Base-by-base conservation (phyloP, 1,140 invertebrate species). In the Drosophila trapezifrons region DNA sequence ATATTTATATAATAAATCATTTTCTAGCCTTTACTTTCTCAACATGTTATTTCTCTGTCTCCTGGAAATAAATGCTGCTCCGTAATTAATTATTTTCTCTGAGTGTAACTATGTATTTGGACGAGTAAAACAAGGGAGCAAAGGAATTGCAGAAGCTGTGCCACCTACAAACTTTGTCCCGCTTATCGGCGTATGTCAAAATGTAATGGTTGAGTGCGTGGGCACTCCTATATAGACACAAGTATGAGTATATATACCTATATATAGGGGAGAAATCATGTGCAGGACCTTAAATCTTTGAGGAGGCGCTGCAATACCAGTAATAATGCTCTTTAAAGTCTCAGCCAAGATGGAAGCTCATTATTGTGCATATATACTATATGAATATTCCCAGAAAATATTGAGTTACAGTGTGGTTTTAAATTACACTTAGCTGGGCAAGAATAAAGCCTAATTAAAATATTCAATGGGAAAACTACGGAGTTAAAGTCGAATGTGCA, bases 141-240 rank as follows among this genome's bases (percentile, higher is more conserved):
- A 49, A 59, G 67, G 51, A 78, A 72, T 65, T 67, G 37, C 58
- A 47, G 70, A 51, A 46, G 52, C 45, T 65, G 49, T 70, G 52
- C 13, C 20, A 65, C 22, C 20, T 35, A 47, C 66, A 79, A 75
- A 73, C 78, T 80, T 51, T 55, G 25, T 52, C 20, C 20, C 29
- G 59, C 78, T 65, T 76, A 80, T 80, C 64, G 71, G 38, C 45
- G 35, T 43, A 60, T 76, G 54, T 65, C 77, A 63, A 74, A 74
- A 51, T 69, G 47, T 56, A 56, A 63, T 57, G 69, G 32, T 56
- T 27, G 35, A 32, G 38, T 55, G 35, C 51, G 47, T 45, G 56
- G 57, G 51, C 15, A 35, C 29, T 15, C 13, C 5, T 20, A 20
- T 20, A 18, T 32, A 9, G 12, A 32, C 3, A 32, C 18, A 13